Conservation (phyloP, 2,888 invertebrate species). For the Apodemia hepburni region DNA sequence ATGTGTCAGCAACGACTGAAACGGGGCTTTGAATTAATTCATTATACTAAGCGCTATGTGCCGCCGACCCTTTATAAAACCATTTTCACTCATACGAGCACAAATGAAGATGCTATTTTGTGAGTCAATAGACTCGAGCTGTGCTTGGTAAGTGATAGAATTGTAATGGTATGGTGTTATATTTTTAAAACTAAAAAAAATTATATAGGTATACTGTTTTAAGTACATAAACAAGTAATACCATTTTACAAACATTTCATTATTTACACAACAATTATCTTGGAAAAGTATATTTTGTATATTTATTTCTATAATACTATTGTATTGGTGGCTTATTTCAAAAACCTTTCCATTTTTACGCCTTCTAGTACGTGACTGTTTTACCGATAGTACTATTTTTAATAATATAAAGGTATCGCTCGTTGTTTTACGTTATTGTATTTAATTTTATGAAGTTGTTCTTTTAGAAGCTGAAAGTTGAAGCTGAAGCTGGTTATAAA, state of each 20-base stretch:
- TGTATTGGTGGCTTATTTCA: not conserved
- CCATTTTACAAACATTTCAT: not conserved
- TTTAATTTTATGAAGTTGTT: no score
- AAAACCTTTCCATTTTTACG: not conserved
- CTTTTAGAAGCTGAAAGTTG: no score
- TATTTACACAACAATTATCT: not conserved
- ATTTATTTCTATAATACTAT: no score
- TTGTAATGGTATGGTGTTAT: not conserved
- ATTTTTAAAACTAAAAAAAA: not conserved
- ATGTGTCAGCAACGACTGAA: slow-evolving; percentile 95
- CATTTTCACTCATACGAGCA: slow-evolving; percentile 10
- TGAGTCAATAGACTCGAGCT: slow-evolving; percentile 7
- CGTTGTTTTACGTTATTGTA: no score
- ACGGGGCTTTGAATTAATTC: slow-evolving; percentile 40
- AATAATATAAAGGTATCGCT: no score
- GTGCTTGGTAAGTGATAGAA: not conserved
- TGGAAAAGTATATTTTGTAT: no score
- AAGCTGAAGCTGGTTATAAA: no score
- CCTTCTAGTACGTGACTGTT: not conserved
- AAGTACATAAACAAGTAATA: not conserved
- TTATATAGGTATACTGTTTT: no score
- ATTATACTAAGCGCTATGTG: slow-evolving; percentile 19
- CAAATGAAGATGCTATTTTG: slow-evolving; percentile 14
- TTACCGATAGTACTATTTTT: no score
- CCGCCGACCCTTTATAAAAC: slow-evolving; percentile 14